phyloP scores from a whole-genome alignment of 2,888 invertebrate genomes.

The Catonia carolina region DNA sequence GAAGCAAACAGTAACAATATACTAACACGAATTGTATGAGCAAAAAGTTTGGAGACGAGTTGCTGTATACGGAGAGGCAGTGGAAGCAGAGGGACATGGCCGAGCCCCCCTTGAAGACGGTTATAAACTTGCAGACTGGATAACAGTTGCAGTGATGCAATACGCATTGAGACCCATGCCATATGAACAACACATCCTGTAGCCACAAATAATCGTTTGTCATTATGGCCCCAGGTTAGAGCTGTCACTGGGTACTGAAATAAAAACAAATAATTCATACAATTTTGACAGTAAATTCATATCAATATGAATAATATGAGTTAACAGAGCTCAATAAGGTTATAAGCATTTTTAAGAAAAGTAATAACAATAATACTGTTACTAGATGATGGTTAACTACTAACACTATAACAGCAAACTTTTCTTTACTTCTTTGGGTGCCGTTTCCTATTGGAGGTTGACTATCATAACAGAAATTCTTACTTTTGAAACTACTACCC shows the following conservation, averaged over 20 bases:
- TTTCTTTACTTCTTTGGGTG: no score
- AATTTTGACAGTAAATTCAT: no score
- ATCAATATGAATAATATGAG: no score
- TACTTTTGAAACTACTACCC: no score
- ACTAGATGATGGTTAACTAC: no score
- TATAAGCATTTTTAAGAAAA: no score
- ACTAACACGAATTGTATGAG: slow-evolving; percentile 87
- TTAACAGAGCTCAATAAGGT: no score
- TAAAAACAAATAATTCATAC: slow-evolving; percentile 32
- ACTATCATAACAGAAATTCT: no score
- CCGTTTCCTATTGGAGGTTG: no score
- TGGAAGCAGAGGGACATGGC: slow-evolving; percentile 50
- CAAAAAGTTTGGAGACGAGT: slow-evolving; percentile 78
- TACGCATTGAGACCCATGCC: slow-evolving; percentile 85
- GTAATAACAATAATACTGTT: no score
- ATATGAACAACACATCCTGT: slow-evolving; percentile 88
- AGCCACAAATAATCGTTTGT: slow-evolving; percentile 87
- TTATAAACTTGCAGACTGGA: slow-evolving; percentile 59
- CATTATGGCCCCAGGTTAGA: slow-evolving; percentile 97
- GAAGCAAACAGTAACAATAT: no score
- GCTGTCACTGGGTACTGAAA: slow-evolving; percentile 76
- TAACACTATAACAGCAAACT: no score
- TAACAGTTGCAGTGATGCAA: slow-evolving; percentile 84
- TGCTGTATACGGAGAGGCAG: slow-evolving; percentile 81
- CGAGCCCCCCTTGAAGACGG: slow-evolving; percentile 29